These are phyloP conservation scores for Cirrhinus molitorella DNA, from an alignment of 2,797 vertebrate genomes.

Conservation along the genomic window DNA sequence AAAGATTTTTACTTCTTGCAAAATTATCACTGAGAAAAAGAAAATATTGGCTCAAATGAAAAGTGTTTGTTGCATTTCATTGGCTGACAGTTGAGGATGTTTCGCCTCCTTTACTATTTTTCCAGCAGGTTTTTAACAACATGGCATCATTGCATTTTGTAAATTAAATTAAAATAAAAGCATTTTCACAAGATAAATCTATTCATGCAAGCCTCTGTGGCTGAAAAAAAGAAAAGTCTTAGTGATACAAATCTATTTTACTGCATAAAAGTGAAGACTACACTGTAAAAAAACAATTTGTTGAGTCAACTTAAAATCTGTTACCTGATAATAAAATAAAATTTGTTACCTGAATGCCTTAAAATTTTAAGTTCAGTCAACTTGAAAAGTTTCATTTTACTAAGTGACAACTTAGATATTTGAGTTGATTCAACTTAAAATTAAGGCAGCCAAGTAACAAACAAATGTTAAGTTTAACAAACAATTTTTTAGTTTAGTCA, in stretches of 20 bases:
- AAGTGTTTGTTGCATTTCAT: background rate
- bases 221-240: background rate
- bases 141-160: background rate
- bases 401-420: too few relatives aligned
- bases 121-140: background rate
- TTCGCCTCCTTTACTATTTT: background rate
- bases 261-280: constrained; percentile 1
- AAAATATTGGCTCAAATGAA: background rate
- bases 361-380: too few relatives aligned
- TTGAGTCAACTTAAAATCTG: too few relatives aligned
- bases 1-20: background rate
- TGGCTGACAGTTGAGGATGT: background rate
- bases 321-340: too few relatives aligned
- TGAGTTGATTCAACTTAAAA: too few relatives aligned
- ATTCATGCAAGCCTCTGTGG: constrained; percentile 13
- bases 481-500: too few relatives aligned
- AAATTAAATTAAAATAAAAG: constrained; percentile 11
- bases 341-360: too few relatives aligned
- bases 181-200: background rate
- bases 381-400: too few relatives aligned
- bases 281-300: too few relatives aligned
- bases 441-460: too few relatives aligned
- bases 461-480: too few relatives aligned
- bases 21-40: background rate
- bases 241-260: background rate